phyloP scores from a whole-genome alignment of 2,888 invertebrate species.

The Cephus pygmeus region DNA sequence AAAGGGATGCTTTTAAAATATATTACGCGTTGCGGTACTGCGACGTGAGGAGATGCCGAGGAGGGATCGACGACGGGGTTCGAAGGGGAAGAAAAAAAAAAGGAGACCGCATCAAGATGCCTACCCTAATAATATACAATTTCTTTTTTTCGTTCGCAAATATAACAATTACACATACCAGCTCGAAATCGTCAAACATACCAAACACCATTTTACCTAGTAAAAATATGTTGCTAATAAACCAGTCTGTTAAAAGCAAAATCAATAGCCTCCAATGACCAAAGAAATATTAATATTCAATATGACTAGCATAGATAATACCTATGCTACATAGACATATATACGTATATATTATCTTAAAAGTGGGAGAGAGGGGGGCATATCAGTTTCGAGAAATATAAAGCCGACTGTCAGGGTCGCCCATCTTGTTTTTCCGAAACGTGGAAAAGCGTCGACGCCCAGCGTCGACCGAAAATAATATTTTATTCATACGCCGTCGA shows the following conservation, averaged over 20 bases:
- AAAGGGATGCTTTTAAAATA: slow-evolving; percentile 64
- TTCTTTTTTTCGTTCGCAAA: neutral
- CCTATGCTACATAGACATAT: neutral
- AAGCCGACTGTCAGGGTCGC: neutral
- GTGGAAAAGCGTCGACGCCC: slow-evolving; percentile 13
- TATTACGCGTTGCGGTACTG: slow-evolving; percentile 51
- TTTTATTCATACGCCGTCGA: slow-evolving; percentile 47
- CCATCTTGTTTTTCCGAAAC: slow-evolving; percentile 20
- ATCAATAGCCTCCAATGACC: neutral
- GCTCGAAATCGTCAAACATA: neutral
- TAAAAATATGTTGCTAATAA: neutral
- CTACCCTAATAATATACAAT: neutral
- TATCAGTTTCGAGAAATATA: neutral
- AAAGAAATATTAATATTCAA: neutral
- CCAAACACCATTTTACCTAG: neutral
- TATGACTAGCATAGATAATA: neutral
- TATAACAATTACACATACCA: neutral
- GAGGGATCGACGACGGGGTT: neutral
- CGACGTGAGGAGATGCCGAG: slow-evolving; percentile 7
- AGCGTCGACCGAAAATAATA: slow-evolving; percentile 42
- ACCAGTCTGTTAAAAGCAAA: neutral
- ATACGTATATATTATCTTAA: slow-evolving; percentile 8
- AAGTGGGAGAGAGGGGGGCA: no score
- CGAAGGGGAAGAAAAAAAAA: neutral
- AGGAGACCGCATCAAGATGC: neutral